Evolutionary conservation across 2,113 vertebrate genomes (phyloP), one percentile per base, ranked within the genome.

Genomic region (Chauna torquata): DNA sequence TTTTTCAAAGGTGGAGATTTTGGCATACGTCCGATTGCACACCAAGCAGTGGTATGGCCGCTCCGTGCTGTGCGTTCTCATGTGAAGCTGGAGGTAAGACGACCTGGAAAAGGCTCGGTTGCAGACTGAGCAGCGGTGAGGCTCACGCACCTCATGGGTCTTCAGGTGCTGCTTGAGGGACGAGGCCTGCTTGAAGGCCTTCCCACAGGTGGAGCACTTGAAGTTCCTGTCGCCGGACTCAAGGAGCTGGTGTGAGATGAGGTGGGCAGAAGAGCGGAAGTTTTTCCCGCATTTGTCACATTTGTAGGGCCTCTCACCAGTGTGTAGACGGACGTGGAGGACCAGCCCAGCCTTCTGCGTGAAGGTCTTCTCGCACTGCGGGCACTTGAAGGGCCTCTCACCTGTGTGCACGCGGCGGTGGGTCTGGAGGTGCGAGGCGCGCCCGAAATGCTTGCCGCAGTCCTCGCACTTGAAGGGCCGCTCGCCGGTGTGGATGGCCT

Each of bases 41-140:
- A 98, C 94, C 83, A 97, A 97, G 95, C 98, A 98, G 93, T 97
- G 98, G 54, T 98, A 98, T 0, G 96, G 97, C 32, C 93, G 78
- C 94, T 94, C 93, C 34, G 69, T 88, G 28, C 90, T 96, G 62
- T 96, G 96, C 3, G 95, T 94, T 47, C 96, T 96, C 81, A 97
- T 68, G 71, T 96, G 96, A 69, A 98, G 96, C 70, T 96, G 92
- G 93, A 98, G 97, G 85, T 97, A 97, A 2, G 97, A 97, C 2
- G 98, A 97, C 5, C 96, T 94, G 7, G 97, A 97, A 28, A 98
- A 97, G 18, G 96, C 91, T 50, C 52, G 47, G 49, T 70, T 58
- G 47, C 65, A 77, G n/a, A 45, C 3, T 0, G 18, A 82, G 65
- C 88, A 90, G 55, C 2, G 2, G 14, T 40, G 52, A 55, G 76